Conservation (phyloP, 2,113 vertebrate genomes). For the Xenopus tropicalis region DNA sequence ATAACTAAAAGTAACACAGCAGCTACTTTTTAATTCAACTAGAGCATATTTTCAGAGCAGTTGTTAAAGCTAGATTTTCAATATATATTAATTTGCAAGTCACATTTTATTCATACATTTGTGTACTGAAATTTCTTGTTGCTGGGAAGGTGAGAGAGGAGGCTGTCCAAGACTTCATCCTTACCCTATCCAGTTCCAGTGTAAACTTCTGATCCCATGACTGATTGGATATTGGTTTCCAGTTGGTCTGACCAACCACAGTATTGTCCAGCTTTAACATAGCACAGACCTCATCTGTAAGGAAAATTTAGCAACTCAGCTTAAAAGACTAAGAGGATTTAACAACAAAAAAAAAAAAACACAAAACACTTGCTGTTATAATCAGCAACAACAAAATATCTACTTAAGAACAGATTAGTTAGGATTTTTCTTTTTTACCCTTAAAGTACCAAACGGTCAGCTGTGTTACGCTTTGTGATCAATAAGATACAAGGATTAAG, state of each 20-base stretch:
- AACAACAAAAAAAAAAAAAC: slow-evolving; percentile 48
- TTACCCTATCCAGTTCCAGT: slow-evolving; percentile 97
- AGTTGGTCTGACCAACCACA: slow-evolving; percentile 93
- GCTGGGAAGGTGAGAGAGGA: too few species aligned
- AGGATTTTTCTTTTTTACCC: background rate
- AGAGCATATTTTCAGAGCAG: too few species aligned
- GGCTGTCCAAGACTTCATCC: slow-evolving; percentile 13
- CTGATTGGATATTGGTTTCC: slow-evolving; percentile 96
- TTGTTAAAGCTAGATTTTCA: too few species aligned
- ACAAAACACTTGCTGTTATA: slow-evolving; percentile 42
- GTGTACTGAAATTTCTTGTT: too few species aligned
- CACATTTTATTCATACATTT: too few species aligned
- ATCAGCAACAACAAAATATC: slow-evolving; percentile 38
- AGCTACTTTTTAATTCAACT: too few species aligned
- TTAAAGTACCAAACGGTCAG: background rate
- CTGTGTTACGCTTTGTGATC: background rate
- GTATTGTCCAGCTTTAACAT: slow-evolving; percentile 98
- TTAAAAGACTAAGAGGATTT: slow-evolving; percentile 62
- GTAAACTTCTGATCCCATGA: slow-evolving; percentile 99
- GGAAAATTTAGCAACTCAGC: slow-evolving; percentile 60
- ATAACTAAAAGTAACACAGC: too few species aligned
- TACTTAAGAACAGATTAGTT: slow-evolving; percentile 38
- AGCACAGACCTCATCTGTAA: slow-evolving; percentile 93
- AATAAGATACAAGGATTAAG: background rate
- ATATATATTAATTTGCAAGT: too few species aligned